Conservation (phyloP, 2,888 invertebrate species). For the Trachelus tabidus region DNA sequence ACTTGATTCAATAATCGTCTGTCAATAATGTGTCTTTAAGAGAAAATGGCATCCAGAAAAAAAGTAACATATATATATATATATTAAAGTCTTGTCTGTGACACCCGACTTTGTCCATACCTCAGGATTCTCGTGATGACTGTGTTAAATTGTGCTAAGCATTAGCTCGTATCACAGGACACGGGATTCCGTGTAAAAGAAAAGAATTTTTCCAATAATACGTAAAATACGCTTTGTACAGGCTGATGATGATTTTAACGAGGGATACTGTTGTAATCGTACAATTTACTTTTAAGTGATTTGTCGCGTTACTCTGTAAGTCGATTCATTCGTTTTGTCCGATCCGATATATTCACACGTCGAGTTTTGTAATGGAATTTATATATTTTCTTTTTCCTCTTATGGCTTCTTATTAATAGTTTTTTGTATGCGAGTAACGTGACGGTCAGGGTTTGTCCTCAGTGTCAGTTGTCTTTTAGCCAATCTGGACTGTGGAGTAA, state of each 20-base stretch:
- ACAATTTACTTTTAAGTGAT: neutral
- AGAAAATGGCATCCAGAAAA: neutral
- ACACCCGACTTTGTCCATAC: neutral
- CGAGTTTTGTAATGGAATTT: neutral
- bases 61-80: neutral
- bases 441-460: neutral
- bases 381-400: neutral
- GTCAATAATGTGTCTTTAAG: neutral
- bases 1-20: neutral
- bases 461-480: neutral
- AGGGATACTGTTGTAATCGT: neutral
- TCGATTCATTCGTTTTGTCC: neutral
- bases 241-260: neutral
- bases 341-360: neutral
- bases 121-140: neutral
- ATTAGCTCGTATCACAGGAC: neutral
- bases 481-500: neutral
- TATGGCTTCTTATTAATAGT: neutral
- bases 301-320: neutral
- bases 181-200: neutral
- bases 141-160: neutral
- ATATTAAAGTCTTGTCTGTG: neutral
- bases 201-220: neutral
- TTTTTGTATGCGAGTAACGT: neutral
- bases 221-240: neutral